Base-by-base conservation (phyloP, 2,888 invertebrate genomes). In the Drosophila limbata region DNA sequence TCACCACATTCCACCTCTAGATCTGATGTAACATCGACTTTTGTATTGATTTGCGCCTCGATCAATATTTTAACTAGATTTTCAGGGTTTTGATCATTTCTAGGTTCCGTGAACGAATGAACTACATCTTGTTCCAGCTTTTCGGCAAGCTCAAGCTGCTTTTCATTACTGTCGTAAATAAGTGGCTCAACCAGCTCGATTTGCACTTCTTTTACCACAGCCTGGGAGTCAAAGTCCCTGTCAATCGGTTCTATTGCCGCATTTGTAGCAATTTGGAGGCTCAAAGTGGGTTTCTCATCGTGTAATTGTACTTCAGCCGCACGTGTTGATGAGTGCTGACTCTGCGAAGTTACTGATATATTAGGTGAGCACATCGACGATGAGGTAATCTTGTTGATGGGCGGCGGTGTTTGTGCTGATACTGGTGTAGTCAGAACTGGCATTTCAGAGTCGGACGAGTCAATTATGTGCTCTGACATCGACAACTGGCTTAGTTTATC, bases 181-280 rank as follows among this genome's bases (percentile, higher is more conserved):
- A 42, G 31, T 1, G 63, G 31, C 25, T 73, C 87, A 10, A 91
- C 90, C 53, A 91, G 69, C 66, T 91, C 91, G 57, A 91, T 91
- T 79, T 91, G 83, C 17, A 91, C 90, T 75, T 88, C 87, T 55
- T 91, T 86, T 33, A 90, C 80, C 40, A 79, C 65, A 13, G 75
- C 21, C 15, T 37, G 13, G 9, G 55, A 40, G 68, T 64, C 77
- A 63, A 40, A 11, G 11, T 37, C 72, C n/a, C 11, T 53, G 10
- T 37, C 21, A 9, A 8, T 31, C 10, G 31, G 33, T 10, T 6
- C 47, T 19, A 33, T 57, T 17, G 25, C 57, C 19, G 33, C 39
- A 25, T 28, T 62, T 19, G 35, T 25, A 19, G 37, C n/a, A 9
- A 15, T 0, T 42, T 44, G 19, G 15, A 25, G 25, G 11, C n/a